Evolutionary conservation across 2,888 invertebrate species (phyloP).

Genomic region (Synergus japonicus): DNA sequence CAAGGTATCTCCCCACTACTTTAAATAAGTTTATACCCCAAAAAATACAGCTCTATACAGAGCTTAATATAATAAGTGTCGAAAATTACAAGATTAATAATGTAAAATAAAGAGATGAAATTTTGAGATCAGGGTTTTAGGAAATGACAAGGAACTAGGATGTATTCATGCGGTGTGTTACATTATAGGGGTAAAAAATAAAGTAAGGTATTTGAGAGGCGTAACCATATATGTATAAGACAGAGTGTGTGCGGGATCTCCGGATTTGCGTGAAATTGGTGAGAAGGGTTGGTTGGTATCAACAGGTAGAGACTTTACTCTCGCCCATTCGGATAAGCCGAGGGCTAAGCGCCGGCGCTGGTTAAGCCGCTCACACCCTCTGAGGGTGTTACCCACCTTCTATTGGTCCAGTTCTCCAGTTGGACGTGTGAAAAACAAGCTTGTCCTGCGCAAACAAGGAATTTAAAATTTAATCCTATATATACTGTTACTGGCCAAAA

Average conservation of each 20-base stretch:
- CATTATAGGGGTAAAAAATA: neutral
- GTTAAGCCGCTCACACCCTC: conserved; percentile 75
- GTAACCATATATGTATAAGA: conserved; percentile 61
- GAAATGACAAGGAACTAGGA: neutral
- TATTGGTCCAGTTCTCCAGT: conserved; percentile 71
- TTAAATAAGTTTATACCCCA: no score
- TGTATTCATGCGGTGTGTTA: no score
- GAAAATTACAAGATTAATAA: no score
- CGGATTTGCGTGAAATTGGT: conserved; percentile 74
- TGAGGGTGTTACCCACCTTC: conserved; percentile 74
- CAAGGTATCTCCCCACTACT: no score
- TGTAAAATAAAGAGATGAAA: no score
- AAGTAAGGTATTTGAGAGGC: conserved; percentile 60
- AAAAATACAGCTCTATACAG: no score
- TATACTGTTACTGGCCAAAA: no score
- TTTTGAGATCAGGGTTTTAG: neutral
- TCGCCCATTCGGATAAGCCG: conserved; percentile 74
- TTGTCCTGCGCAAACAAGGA: conserved; percentile 67
- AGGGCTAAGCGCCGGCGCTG: conserved; percentile 76
- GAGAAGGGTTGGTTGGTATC: conserved; percentile 75
- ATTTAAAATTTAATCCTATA: conserved; percentile 49
- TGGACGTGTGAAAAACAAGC: conserved; percentile 68
- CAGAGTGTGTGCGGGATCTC: conserved; percentile 53
- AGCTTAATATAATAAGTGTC: no score
- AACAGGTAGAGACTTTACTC: conserved; percentile 73